Evolutionary conservation across 1,140 invertebrate species (phyloP), one percentile per base, ranked within the genome.

Genomic region (Temnothorax longispinosus): DNA sequence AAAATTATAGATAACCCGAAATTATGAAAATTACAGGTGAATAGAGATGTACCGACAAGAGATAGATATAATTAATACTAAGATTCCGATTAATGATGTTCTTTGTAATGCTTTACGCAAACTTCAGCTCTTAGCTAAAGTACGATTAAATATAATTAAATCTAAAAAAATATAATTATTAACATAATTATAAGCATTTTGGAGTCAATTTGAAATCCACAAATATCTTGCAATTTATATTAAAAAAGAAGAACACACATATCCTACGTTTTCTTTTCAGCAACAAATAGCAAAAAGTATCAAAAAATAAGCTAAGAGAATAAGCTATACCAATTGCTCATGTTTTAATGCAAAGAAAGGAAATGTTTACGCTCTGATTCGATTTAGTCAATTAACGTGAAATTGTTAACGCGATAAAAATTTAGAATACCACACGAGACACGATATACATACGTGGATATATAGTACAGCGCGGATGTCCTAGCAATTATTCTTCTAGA

Each of bases 401-500:
- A 35, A 21, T 47, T 27, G 44, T 47, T n/a, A 18, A 50, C 18
- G 11, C 1, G 4, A 60, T 18, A 58, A 67, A 35, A 60, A 15
- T 35, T 81, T 8, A 18, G 5, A 32, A 13, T 35, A 11, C 11
- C 44, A n/a, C 3, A 47, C 5, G 13, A 38, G 64, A 65, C 18
- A 6, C n/a, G n/a, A 71, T 35, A 11, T 54, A 69, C 32, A 15
- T n/a, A 38, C 27, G 6, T 38, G 41, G 44, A 58, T 71, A 38
- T 41, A 81, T n/a, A 71, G 21, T 27, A 27, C 13, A 7, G 15
- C 54, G 18, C 27, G 67, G 1, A 13, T 62, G 62, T 80, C 52
- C 21, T 41, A n/a, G 35, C 52, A 88, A 89, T 82, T 88, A 89
- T 88, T 88, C 56, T 88, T 82, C 21, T 41, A 62, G 38, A 90